These are phyloP conservation scores for Drosophila gaucha DNA, from an alignment of 2,888 invertebrate species.

Conservation along the genomic window DNA sequence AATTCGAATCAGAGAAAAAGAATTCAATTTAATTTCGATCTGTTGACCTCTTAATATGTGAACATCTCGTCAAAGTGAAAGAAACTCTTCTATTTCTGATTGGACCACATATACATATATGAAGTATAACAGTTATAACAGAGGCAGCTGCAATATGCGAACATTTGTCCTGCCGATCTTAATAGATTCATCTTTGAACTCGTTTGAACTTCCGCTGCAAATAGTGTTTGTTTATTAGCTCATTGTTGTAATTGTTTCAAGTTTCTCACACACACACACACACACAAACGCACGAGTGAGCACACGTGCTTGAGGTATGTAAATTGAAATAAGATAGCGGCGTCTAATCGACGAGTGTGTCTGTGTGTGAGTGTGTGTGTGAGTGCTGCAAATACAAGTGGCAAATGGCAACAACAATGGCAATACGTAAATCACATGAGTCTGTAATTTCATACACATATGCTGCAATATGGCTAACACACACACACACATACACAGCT, in stretches of 20 bases:
- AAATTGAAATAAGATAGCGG: constrained; percentile 64
- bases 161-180: constrained; percentile 13
- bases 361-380: not conserved
- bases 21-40: too few relatives aligned
- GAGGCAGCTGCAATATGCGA: not conserved
- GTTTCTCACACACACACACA: constrained; percentile 51
- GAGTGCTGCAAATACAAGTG: constrained; percentile 24
- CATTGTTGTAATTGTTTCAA: constrained; percentile 63
- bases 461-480: constrained; percentile 11
- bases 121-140: too few relatives aligned
- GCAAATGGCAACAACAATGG: constrained; percentile 57
- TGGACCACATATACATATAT: too few relatives aligned
- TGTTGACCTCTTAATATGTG: too few relatives aligned
- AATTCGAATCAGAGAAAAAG: too few relatives aligned
- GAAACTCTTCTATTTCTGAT: not conserved
- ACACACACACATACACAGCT: constrained; percentile 18
- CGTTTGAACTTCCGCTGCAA: constrained; percentile 71
- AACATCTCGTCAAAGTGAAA: too few relatives aligned
- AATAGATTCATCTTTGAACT: constrained; percentile 58
- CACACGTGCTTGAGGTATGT: constrained; percentile 67
- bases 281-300: constrained; percentile 24
- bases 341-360: constrained; percentile 50
- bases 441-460: constrained; percentile 71
- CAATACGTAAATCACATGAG: constrained; percentile 67
- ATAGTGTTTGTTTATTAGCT: constrained; percentile 31